Conservation (phyloP, 2,113 vertebrate genomes). For the Psephotus haematonotus region DNA sequence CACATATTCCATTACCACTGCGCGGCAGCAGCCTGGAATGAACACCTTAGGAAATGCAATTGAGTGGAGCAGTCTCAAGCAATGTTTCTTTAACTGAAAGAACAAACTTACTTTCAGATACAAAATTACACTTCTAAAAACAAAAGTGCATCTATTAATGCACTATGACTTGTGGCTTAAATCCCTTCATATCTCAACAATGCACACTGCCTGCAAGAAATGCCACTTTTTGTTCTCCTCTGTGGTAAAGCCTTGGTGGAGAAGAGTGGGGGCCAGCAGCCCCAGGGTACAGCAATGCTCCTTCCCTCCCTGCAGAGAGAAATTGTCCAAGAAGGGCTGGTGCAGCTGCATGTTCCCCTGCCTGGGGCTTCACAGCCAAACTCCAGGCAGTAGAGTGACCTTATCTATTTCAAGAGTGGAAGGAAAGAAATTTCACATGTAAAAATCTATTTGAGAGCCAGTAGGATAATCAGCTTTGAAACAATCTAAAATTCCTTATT, state of each 20-base stretch:
- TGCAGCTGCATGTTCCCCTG: background rate
- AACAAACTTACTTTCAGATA: background rate
- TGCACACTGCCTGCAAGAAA: background rate
- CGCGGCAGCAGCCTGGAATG: background rate
- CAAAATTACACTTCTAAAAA: background rate
- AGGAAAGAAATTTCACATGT: background rate
- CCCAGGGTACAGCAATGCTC: background rate
- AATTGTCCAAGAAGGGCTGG: accelerated
- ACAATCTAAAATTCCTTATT: background rate
- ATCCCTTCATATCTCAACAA: background rate
- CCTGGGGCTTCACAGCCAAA: background rate
- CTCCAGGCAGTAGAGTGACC: background rate
- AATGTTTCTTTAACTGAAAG: background rate
- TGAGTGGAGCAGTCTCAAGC: background rate
- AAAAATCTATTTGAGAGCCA: background rate
- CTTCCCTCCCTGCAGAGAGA: background rate
- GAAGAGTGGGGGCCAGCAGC: background rate
- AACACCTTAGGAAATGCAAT: background rate
- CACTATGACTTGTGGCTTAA: background rate
- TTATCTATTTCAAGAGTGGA: background rate
- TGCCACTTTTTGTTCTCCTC: background rate
- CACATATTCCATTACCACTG: background rate
- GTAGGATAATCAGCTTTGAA: background rate
- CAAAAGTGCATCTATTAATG: background rate
- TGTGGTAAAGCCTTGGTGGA: background rate